Evolutionary conservation across 2,113 vertebrate species (phyloP).

Genomic region (Panthera uncia): DNA sequence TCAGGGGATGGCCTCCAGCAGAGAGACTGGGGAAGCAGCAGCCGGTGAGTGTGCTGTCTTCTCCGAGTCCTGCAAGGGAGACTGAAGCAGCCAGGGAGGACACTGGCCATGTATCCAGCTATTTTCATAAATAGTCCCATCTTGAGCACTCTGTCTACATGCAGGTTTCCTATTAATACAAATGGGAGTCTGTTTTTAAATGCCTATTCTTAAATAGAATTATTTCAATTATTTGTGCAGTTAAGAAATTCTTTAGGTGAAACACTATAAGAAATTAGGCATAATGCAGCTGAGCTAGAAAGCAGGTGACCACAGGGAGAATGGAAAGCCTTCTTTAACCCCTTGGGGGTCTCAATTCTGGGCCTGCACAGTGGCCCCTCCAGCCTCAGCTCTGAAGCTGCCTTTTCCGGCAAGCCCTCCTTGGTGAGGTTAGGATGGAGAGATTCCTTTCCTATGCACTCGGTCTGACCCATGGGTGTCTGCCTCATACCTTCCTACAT

Average conservation of each 20-base stretch:
- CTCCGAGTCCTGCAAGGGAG: neutral
- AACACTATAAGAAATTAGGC: neutral
- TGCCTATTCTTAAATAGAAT: neutral
- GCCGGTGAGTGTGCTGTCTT: neutral
- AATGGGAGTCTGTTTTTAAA: neutral
- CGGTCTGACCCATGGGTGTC: rapidly evolving
- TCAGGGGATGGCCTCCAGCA: neutral
- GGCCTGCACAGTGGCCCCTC: rapidly evolving
- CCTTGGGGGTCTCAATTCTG: neutral
- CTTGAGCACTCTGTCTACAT: neutral
- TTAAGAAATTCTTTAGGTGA: neutral
- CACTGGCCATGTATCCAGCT: neutral
- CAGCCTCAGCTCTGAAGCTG: neutral
- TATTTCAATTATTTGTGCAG: neutral
- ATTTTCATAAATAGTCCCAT: neutral
- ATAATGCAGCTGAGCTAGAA: slow-evolving; percentile 3
- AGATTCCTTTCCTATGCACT: neutral
- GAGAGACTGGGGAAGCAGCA: neutral
- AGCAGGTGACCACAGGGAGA: neutral
- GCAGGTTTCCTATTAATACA: neutral
- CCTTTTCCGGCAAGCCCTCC: neutral
- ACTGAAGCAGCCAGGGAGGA: neutral
- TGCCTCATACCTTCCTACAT: neutral
- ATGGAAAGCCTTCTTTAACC: neutral
- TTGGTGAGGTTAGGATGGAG: no score